phyloP scores from a whole-genome alignment of 2,888 invertebrate species.

The Gryllus longicercus region DNA sequence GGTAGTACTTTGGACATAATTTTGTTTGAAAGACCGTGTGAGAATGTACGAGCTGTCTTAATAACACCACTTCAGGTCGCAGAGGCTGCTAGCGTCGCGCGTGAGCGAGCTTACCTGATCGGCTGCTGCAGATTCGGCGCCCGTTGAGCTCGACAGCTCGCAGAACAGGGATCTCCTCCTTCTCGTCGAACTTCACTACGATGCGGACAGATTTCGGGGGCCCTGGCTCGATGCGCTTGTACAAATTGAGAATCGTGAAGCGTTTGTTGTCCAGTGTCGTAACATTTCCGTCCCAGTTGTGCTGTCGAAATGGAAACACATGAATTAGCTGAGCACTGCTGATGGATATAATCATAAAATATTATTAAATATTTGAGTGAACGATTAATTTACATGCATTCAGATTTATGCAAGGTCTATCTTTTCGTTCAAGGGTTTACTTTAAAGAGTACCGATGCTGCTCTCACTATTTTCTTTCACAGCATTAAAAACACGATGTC shows the following conservation, averaged over 20 bases:
- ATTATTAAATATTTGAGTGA: not conserved
- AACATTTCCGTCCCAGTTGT: slow-evolving; percentile 61
- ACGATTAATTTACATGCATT: not conserved
- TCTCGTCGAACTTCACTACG: slow-evolving; percentile 57
- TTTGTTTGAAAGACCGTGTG: no score
- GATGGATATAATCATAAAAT: no score
- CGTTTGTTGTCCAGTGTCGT: slow-evolving; percentile 57
- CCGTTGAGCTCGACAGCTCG: slow-evolving; percentile 56
- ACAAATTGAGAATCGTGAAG: slow-evolving; percentile 58
- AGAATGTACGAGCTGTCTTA: no score
- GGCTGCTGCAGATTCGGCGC: slow-evolving; percentile 54
- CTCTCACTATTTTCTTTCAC: no score
- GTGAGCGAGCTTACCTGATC: not conserved
- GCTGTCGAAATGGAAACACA: slow-evolving; percentile 35
- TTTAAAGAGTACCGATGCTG: no score
- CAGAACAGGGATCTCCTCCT: slow-evolving; percentile 49
- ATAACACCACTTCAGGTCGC: no score
- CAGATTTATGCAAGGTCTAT: not conserved
- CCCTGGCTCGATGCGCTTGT: slow-evolving; percentile 56
- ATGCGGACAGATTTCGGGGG: slow-evolving; percentile 56
- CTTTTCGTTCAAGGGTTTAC: no score
- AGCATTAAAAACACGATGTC: no score
- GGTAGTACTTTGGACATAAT: no score
- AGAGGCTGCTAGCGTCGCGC: no score
- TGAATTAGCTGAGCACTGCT: no score